A percentile compares a stretch with the other conserved stretches of the same genome.
These are phyloP conservation scores for Cuniculus paca DNA, from an alignment of 2,797 vertebrate genomes.

Conservation along the genomic window DNA sequence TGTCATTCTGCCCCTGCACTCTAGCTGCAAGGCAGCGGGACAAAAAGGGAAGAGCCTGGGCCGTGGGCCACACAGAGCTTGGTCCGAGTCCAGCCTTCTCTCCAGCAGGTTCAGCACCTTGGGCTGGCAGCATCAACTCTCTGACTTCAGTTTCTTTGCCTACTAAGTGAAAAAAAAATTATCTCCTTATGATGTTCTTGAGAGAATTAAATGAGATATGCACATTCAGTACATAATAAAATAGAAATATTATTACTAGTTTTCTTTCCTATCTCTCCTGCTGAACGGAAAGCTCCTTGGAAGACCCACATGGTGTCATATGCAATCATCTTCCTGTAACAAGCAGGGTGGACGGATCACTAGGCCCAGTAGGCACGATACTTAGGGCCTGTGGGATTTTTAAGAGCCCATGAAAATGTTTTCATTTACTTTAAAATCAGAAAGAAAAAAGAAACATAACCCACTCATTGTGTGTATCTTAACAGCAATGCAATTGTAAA, in stretches of 20 bases:
- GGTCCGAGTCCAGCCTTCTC: not conserved
- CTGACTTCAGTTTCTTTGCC: not conserved
- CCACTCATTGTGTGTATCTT: not conserved
- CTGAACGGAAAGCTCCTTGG: not conserved
- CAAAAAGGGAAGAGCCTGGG: not conserved
- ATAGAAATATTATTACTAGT: not conserved
- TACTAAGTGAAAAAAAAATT: not conserved
- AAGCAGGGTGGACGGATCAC: rapidly evolving
- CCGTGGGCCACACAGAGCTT: not conserved
- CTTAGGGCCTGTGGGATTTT: not conserved
- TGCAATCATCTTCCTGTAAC: not conserved
- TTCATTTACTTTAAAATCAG: not conserved
- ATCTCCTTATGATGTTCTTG: not conserved
- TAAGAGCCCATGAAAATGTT: not conserved
- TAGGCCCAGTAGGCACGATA: not conserved
- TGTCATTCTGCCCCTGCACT: not conserved
- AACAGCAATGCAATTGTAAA: not conserved
- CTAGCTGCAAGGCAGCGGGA: rapidly evolving
- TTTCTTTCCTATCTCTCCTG: not conserved
- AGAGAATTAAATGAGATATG: not conserved
- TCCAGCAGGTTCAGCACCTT: not conserved
- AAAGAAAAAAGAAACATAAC: not conserved
- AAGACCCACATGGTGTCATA: not conserved
- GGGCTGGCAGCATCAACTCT: not conserved
- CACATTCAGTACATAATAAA: not conserved